These are phyloP conservation scores for Monochamus alternatus DNA, from an alignment of 2,888 invertebrate species.

Conservation along the genomic window DNA sequence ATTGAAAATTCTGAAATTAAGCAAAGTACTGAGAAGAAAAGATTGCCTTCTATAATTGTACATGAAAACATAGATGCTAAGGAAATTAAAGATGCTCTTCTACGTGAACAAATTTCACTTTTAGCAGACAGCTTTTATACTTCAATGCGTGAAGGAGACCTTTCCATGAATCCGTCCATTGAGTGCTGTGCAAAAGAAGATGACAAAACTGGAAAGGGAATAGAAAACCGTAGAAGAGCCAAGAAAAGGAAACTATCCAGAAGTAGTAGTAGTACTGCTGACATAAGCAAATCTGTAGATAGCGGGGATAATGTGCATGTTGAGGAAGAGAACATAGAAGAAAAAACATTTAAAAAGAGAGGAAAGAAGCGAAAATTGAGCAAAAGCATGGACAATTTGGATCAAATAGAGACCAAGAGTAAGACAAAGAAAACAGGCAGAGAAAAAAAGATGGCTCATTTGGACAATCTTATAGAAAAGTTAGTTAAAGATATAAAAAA, in stretches of 20 bases:
- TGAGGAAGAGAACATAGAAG: neutral
- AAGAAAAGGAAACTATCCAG: neutral
- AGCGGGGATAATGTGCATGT: neutral
- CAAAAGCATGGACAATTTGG: conserved; percentile 29
- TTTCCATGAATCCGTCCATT: conserved; percentile 62
- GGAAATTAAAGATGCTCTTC: conserved; percentile 57
- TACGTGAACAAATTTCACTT: conserved; percentile 60
- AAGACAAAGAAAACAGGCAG: conserved; percentile 31
- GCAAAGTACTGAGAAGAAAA: conserved; percentile 32
- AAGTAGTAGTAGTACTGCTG: neutral
- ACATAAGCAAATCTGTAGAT: neutral
- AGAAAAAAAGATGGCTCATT: neutral
- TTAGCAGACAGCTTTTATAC: conserved; percentile 63
- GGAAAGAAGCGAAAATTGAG: too few species aligned
- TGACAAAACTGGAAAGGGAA: conserved; percentile 6
- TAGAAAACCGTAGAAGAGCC: conserved; percentile 9
- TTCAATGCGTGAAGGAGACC: conserved; percentile 55
- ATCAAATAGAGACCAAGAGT: conserved; percentile 9
- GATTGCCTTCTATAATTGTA: conserved; percentile 61
- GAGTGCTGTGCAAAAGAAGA: conserved; percentile 49
- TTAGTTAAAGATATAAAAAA: conserved; percentile 56
- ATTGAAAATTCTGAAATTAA: neutral
- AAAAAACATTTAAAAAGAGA: conserved; percentile 1
- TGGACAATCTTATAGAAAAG: conserved; percentile 48
- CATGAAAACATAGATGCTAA: conserved; percentile 62